Evolutionary conservation across 2,113 vertebrate species (phyloP).

Genomic region (Nerophis ophidion): DNA sequence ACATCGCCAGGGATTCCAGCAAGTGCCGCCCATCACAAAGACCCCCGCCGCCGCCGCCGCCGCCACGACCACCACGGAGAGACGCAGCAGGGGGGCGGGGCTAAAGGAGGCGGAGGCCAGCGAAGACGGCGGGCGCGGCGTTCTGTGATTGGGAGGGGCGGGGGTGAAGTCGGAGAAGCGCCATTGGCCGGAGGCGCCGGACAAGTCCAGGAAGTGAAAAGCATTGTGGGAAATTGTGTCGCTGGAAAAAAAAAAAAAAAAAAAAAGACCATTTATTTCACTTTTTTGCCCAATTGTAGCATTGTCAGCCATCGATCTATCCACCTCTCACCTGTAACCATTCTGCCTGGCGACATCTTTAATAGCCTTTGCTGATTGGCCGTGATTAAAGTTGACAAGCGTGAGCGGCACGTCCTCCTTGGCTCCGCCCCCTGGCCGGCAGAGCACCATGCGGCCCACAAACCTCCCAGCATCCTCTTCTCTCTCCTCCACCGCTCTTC

Average conservation of each 20-base stretch:
- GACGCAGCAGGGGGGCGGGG: conserved; percentile 14
- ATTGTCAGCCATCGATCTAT: not conserved
- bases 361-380: conserved; percentile 26
- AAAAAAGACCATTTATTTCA: not conserved
- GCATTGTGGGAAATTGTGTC: conserved; percentile 18
- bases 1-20: conserved; percentile 2
- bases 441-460: conserved; percentile 43
- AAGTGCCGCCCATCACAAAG: conserved; percentile 1
- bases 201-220: conserved; percentile 6
- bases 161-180: conserved; percentile 22
- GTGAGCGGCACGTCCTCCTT: conserved; percentile 10
- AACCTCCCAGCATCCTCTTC: conserved; percentile 26
- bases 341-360: conserved; percentile 18
- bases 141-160: not conserved
- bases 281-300: no score
- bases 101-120: not conserved
- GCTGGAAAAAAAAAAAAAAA: not conserved
- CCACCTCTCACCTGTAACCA: conserved; percentile 14
- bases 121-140: not conserved
- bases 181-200: conserved; percentile 18
- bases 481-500: not conserved
- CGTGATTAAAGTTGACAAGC: conserved; percentile 22
- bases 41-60: conserved; percentile 12
- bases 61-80: conserved; percentile 27
- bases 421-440: conserved; percentile 10